Evolutionary conservation across 1,140 invertebrate genomes (phyloP), one percentile per base, ranked within the genome.

Genomic region (Leptinotarsa defecta): DNA sequence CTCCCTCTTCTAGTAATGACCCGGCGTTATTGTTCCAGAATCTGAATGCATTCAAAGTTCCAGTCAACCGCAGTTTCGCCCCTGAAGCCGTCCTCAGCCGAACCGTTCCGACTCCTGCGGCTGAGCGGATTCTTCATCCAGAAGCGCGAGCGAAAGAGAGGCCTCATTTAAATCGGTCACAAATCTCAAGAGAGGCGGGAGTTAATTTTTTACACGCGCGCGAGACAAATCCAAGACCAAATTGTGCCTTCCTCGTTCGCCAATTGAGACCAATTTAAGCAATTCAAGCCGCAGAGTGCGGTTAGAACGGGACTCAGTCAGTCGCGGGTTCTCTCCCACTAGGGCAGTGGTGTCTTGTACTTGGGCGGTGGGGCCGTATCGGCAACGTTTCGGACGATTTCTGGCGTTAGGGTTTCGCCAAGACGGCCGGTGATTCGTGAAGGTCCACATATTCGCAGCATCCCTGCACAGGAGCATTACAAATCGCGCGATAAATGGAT

Each of bases 401-500:
- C 65, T 17, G 15, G 24, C 11, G n/a, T 8, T 15, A 13, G 20
- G 13, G 4, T 20, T 82, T 84, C 83, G 83, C 83, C 83, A 84
- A 84, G 76, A 84, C 83, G 71, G 71, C 71, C 22, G 19, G 19
- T 5, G 13, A 34, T 11, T 43, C 34, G 22, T 27, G 49, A 20
- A n/a, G 17, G 17, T 57, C 15, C 11, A 57, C 15, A 57, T 20
- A 11, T 19, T 15, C 17, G 24, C 15, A 68, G 67, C 52, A 71
- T 76, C 81, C 79, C 77, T 76, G 61, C 70, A 22, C 67, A 64
- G 52, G 74, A 78, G 81, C 77, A 76, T 81, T 52, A 27, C 24
- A 49, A 5, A 43, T 71, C 3, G 57, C 79, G 79, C 80, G 75
- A 76, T 84, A 85, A 84, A 85, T 85, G 84, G 84, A 85, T 84